These are phyloP conservation scores for Drosophila helvetica DNA, from an alignment of 2,888 invertebrate genomes.

Conservation along the genomic window DNA sequence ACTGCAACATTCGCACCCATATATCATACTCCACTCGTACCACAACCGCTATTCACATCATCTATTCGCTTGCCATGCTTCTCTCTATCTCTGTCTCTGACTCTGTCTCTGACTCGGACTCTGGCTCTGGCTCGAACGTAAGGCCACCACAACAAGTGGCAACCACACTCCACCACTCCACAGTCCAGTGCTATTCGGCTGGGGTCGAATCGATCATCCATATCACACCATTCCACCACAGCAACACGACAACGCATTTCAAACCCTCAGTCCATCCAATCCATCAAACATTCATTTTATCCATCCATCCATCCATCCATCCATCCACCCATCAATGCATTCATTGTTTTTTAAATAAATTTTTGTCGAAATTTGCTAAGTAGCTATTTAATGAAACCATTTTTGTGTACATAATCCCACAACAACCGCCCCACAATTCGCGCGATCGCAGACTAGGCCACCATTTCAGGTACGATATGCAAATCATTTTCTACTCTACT, in stretches of 20 bases:
- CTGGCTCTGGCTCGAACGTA: constrained; percentile 15
- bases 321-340: constrained; percentile 31
- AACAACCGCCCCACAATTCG: constrained; percentile 72
- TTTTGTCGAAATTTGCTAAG: constrained; percentile 76
- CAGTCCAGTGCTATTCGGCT: constrained; percentile 1
- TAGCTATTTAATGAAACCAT: constrained; percentile 76
- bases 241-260: background rate
- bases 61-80: constrained; percentile 31
- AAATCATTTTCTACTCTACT: constrained; percentile 74
- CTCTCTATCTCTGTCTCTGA: constrained; percentile 25
- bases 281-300: background rate
- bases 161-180: constrained; percentile 32
- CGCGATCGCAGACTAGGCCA: constrained; percentile 83
- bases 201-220: background rate
- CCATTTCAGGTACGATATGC: constrained; percentile 83
- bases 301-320: constrained; percentile 48
- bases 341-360: constrained; percentile 53
- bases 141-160: constrained; percentile 23
- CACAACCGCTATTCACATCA: constrained; percentile 34
- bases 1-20: constrained; percentile 16
- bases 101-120: too few species aligned
- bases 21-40: background rate
- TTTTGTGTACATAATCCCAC: constrained; percentile 81
- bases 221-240: background rate
- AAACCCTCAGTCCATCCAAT: constrained; percentile 45